Percentiles rank a stretch among this genome's conserved stretches.
These are phyloP conservation scores for Phoenicopterus ruber DNA, from an alignment of 2,113 vertebrate genomes.

Conservation along the genomic window DNA sequence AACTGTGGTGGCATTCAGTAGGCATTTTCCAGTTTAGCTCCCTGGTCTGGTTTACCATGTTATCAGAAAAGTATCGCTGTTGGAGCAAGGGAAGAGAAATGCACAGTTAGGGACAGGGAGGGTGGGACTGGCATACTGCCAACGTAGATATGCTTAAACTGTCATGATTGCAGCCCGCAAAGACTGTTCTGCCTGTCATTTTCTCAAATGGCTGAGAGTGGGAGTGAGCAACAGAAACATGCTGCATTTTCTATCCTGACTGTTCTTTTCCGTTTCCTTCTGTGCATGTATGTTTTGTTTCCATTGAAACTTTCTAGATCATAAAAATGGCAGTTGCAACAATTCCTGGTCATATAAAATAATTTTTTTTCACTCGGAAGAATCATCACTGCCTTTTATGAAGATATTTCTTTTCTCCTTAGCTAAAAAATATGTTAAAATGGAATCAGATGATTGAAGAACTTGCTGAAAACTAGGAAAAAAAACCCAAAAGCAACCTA, in stretches of 20 bases:
- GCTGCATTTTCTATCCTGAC: conserved; percentile 24
- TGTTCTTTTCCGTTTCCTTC: conserved; percentile 56
- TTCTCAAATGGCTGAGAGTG: conserved; percentile 38
- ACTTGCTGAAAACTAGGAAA: not conserved
- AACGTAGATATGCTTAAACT: not conserved
- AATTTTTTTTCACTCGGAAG: not conserved
- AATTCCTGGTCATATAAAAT: not conserved
- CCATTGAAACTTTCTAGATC: conserved; percentile 1
- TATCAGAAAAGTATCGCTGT: not conserved
- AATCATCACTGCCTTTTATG: not conserved
- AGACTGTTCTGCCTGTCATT: conserved; percentile 46
- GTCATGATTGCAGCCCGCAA: not conserved
- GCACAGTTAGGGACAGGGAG: not conserved
- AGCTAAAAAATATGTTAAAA: not conserved
- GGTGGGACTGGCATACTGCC: not conserved
- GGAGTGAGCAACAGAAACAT: conserved; percentile 48
- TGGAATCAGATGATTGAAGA: not conserved
- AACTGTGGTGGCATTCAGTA: not conserved
- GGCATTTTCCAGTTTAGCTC: not conserved
- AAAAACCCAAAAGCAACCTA: fast-evolving
- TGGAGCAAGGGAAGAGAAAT: not conserved
- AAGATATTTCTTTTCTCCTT: not conserved
- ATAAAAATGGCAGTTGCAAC: not conserved
- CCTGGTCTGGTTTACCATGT: fast-evolving
- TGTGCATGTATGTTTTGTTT: not conserved